Evolutionary conservation across 2,113 vertebrate species (phyloP), one percentile per base, ranked within the genome.

Genomic region (Cyanocitta stelleri): DNA sequence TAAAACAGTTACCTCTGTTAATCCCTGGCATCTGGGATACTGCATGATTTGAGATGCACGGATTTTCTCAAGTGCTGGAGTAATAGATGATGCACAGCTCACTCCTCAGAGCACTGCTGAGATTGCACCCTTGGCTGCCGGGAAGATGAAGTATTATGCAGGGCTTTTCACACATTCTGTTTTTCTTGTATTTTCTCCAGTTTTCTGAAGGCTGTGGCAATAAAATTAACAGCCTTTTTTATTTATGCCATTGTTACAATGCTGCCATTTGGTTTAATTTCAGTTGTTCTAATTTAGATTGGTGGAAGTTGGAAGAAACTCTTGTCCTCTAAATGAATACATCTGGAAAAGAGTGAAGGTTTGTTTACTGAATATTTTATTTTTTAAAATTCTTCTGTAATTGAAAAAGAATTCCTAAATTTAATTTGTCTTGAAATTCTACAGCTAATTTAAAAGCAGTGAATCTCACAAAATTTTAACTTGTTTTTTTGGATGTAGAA

Each of bases 1-100:
- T 14, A 8, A 71, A 43, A 49, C 20, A 27, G 71, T 97, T 94
- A 90, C 71, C 71, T 96, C 55, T 97, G 97, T 95, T 96, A 96
- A 96, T 97, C 82, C 55, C 74, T 76, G 85, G 77, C 79, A 89
- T 92, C 95, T 96, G 92, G 97, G 91, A 90, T 93, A 91, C 63
- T 95, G 91, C 22, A 7, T 55, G 67, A 94, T 95, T 93, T 84
- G 93, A 76, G 91, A 97, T 96, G 85, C 85, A 56, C 94, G 77
- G 58, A 56, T 96, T 97, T 97, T 93, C 93, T 96, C 55, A 95
- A 94, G 86, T 76, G 67, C 66, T 91, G 61, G 52, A 75, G 85
- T 91, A 95, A 92, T 76, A 68, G 73, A 94, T 90, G 86, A 56
- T 63, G 80, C 58, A 79, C 73, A 78, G 56, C 82, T 90, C 52